A percentile compares a stretch with the other conserved stretches of the same genome.
Evolutionary conservation across 2,113 vertebrate species (phyloP).

Genomic region (Atrichornis clamosus): DNA sequence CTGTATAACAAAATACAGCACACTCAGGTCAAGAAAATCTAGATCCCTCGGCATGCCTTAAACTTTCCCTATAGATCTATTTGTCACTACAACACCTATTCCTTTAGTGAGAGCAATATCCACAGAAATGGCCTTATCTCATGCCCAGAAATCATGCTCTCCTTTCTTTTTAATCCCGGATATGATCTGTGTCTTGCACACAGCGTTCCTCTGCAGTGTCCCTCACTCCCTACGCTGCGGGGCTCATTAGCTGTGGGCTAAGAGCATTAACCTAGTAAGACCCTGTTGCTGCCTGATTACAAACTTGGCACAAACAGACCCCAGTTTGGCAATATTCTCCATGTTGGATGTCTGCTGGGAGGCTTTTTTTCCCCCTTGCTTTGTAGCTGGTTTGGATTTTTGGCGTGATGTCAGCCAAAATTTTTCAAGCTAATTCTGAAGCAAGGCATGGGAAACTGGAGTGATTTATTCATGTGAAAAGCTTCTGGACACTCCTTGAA

Average conservation of each 20-base stretch:
- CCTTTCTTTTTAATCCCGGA: background rate
- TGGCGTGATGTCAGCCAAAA: slow-evolving; percentile 12
- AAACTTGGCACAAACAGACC: slow-evolving; percentile 28
- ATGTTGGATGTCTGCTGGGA: background rate
- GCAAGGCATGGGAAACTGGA: background rate
- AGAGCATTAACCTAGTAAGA: background rate
- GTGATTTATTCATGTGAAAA: slow-evolving; percentile 2
- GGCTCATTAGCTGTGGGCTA: background rate
- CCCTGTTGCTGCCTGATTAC: background rate
- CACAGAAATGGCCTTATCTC: background rate
- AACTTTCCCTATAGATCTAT: background rate
- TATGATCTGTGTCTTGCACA: background rate
- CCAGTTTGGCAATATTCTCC: slow-evolving; percentile 5
- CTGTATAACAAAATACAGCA: background rate
- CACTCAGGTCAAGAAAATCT: background rate
- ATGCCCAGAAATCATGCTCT: background rate
- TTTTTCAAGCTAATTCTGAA: slow-evolving; percentile 33
- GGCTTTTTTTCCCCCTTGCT: background rate
- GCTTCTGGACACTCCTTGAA: background rate
- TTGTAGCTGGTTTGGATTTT: slow-evolving; percentile 39
- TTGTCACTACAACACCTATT: background rate
- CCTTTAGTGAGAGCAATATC: background rate
- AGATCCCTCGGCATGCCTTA: background rate
- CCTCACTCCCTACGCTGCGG: accelerated
- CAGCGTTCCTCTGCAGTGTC: accelerated